phyloP scores from a whole-genome alignment of 2,888 invertebrate species.

The Andrena flavipes region DNA sequence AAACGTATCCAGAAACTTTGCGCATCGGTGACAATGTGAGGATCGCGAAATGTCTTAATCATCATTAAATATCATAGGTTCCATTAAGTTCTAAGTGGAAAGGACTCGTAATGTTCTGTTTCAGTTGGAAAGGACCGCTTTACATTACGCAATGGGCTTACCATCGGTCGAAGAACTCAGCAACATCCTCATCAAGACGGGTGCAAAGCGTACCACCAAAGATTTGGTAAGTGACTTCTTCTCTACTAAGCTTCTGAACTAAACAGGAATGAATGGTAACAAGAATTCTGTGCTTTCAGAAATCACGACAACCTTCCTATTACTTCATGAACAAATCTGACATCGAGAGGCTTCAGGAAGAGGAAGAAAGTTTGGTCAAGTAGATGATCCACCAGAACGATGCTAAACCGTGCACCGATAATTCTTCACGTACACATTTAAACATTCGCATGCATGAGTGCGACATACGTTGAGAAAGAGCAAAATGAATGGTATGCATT shows the following conservation, averaged over 20 bases:
- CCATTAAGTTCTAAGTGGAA: background rate
- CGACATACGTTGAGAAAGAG: constrained; percentile 33
- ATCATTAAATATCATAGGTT: background rate
- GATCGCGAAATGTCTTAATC: background rate
- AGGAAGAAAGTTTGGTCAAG: constrained; percentile 88
- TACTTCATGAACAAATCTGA: constrained; percentile 97
- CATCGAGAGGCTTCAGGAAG: constrained; percentile 93
- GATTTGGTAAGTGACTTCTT: constrained; percentile 87
- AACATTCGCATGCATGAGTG: constrained; percentile 9
- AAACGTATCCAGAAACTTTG: constrained; percentile 90
- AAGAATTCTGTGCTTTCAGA: constrained; percentile 81
- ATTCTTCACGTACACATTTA: constrained; percentile 17
- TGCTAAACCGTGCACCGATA: constrained; percentile 14
- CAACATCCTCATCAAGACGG: constrained; percentile 92
- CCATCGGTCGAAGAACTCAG: constrained; percentile 93
- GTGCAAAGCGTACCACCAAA: constrained; percentile 93
- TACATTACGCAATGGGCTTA: constrained; percentile 96
- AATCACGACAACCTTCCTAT: constrained; percentile 95
- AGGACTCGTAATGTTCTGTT: constrained; percentile 61
- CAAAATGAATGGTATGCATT: background rate
- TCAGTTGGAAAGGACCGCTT: constrained; percentile 93
- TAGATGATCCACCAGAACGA: constrained; percentile 39
- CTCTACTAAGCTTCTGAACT: background rate
- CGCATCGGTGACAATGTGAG: constrained; percentile 94
- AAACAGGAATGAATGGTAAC: background rate